Conservation (phyloP, 1,140 invertebrate genomes). For the Cecropterus lyciades region DNA sequence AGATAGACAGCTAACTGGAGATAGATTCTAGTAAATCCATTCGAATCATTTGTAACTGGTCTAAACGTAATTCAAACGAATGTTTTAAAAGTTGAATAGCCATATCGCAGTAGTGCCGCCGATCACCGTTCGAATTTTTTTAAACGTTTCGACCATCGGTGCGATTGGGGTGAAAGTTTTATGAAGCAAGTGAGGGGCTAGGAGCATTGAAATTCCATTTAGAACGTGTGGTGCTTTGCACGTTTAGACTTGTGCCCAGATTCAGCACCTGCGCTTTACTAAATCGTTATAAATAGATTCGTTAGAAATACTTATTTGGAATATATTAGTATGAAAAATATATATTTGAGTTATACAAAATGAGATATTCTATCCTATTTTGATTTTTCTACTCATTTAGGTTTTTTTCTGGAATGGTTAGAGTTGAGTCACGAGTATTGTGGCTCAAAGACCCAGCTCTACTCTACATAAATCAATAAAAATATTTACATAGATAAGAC, state of each 20-base stretch:
- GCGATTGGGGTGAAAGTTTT: constrained; percentile 18
- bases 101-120: not conserved
- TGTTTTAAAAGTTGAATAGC: not conserved
- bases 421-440: too few relatives aligned
- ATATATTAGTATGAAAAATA: not conserved
- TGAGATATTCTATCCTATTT: too few relatives aligned
- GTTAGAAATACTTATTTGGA: not conserved
- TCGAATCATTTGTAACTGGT: not conserved
- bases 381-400: too few relatives aligned
- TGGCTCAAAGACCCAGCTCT: too few relatives aligned
- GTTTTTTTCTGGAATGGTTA: too few relatives aligned
- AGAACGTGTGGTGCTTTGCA: constrained; percentile 27
- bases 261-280: not conserved
- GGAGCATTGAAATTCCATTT: constrained; percentile 31
- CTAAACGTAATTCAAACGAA: not conserved
- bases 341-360: not conserved
- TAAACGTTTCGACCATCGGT: constrained; percentile 3
- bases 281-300: not conserved
- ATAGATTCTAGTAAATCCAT: too few relatives aligned
- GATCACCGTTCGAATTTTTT: not conserved
- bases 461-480: too few relatives aligned
- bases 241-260: not conserved
- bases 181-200: constrained; percentile 5
- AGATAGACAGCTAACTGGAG: too few relatives aligned
- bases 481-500: too few relatives aligned